A percentile compares a stretch with the other conserved stretches of the same genome.
Conservation (phyloP, 2,797 vertebrate species). For the Characodon lateralis region DNA sequence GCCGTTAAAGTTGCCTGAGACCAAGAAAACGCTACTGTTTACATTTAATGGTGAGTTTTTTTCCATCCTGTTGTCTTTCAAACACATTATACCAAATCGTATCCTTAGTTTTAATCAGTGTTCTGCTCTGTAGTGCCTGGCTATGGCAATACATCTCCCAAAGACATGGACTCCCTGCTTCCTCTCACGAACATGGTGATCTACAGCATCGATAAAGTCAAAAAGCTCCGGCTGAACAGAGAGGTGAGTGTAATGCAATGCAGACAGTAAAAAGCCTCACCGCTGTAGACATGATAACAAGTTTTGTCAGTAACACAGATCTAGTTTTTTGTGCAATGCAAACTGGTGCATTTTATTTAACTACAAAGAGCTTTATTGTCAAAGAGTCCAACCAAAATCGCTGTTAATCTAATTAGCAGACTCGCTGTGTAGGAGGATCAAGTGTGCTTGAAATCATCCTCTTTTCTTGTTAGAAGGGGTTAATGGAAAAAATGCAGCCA, state of each 20-base stretch:
- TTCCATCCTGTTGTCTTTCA: not conserved
- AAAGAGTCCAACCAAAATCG: no score
- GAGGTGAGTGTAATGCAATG: conserved; percentile 82
- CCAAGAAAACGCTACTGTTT: conserved; percentile 98
- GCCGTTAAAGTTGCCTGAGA: conserved; percentile 97
- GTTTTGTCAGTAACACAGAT: not conserved
- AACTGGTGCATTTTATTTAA: not conserved
- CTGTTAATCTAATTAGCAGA: no score
- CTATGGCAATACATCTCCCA: conserved; percentile 97
- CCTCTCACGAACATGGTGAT: conserved; percentile 99
- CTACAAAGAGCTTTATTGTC: no score
- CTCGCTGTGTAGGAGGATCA: not conserved
- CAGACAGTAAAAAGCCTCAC: not conserved
- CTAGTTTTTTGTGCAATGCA: not conserved
- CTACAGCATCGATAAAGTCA: conserved; percentile 97
- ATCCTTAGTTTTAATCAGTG: not conserved
- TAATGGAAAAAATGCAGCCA: not conserved
- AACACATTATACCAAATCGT: not conserved
- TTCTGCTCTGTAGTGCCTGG: conserved; percentile 88
- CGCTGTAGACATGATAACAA: not conserved
- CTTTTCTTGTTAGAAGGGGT: not conserved
- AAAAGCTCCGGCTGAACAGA: conserved; percentile 97
- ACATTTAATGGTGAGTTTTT: conserved; percentile 94
- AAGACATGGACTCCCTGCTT: conserved; percentile 97
- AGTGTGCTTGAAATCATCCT: not conserved